Percentiles rank a stretch among this genome's conserved stretches.
These are phyloP conservation scores for Lithodes maja DNA, from an alignment of 2,888 invertebrate genomes.

Conservation along the genomic window DNA sequence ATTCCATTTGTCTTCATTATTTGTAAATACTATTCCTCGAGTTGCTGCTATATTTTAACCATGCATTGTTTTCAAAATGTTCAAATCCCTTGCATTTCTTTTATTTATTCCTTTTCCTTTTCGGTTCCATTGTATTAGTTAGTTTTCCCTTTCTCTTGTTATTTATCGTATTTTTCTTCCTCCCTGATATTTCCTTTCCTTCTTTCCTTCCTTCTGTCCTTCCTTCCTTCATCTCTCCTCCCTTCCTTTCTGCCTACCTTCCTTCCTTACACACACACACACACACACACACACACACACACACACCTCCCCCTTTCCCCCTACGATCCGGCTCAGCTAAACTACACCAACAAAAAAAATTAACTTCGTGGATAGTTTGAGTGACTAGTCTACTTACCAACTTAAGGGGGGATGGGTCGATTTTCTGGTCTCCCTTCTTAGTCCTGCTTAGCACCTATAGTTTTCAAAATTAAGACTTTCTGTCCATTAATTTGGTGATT, in stretches of 20 bases:
- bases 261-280: neutral
- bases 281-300: slow-evolving; percentile 1
- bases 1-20: neutral
- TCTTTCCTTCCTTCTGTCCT: neutral
- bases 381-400: slow-evolving; percentile 4
- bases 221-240: neutral
- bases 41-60: neutral
- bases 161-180: slow-evolving; percentile 23
- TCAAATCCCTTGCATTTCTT: neutral
- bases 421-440: neutral
- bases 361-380: neutral
- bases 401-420: neutral
- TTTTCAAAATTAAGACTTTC: too few relatives aligned
- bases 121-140: neutral
- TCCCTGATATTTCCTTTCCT: neutral
- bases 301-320: neutral
- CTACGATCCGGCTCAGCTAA: neutral
- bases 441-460: too few relatives aligned
- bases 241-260: neutral
- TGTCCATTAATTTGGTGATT: too few relatives aligned
- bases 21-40: neutral
- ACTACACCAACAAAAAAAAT: neutral
- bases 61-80: neutral
- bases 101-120: neutral
- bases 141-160: slow-evolving; percentile 9